Evolutionary conservation across 1,140 invertebrate species (phyloP).

Genomic region (Fopius arisanus): DNA sequence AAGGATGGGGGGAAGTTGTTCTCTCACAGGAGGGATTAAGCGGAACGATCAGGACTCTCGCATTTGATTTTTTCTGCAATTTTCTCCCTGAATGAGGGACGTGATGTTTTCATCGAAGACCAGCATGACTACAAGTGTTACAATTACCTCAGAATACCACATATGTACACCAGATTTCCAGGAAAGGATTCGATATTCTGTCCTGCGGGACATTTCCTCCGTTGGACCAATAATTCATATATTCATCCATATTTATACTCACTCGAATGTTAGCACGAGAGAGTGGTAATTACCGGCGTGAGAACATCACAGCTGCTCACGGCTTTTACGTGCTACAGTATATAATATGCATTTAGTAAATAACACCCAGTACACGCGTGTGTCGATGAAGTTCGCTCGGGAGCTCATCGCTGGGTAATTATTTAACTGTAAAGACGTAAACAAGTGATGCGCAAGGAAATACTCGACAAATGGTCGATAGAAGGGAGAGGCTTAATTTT

Average conservation of each 20-base stretch:
- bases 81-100: conserved; percentile 6
- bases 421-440: background rate
- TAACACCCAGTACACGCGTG: background rate
- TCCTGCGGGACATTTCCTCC: background rate
- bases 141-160: conserved; percentile 35
- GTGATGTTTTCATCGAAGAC: conserved; percentile 39
- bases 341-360: background rate
- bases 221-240: background rate
- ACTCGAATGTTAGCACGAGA: conserved; percentile 10
- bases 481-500: too few species aligned
- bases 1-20: conserved; percentile 13
- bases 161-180: background rate
- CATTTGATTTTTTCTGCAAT: background rate
- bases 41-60: background rate
- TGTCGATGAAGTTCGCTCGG: conserved; percentile 14
- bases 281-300: conserved; percentile 16
- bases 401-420: background rate
- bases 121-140: conserved; percentile 33
- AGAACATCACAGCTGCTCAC: conserved; percentile 25
- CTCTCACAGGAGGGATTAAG: background rate
- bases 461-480: too few species aligned
- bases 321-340: conserved; percentile 10
- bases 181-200: conserved; percentile 20
- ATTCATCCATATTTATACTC: conserved; percentile 3
- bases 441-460: too few species aligned